Conservation (phyloP, 2,888 invertebrate genomes). For the Leptinotarsa juncta region DNA sequence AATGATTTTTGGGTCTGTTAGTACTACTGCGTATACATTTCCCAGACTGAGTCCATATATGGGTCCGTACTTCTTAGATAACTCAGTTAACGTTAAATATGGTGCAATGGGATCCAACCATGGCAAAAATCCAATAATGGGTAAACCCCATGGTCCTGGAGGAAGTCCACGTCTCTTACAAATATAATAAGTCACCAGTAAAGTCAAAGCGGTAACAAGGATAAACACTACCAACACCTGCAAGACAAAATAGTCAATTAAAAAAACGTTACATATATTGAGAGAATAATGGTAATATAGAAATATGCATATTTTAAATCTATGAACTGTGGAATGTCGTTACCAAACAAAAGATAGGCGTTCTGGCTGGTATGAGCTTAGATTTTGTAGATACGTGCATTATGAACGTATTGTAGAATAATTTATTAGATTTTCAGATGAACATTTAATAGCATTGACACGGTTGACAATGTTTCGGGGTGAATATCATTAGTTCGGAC, state of each 20-base stretch:
- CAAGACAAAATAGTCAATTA: slow-evolving; percentile 31
- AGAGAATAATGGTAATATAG: no score
- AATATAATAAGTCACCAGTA: slow-evolving; percentile 38
- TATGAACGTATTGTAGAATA: no score
- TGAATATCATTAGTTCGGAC: no score
- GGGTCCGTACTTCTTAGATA: slow-evolving; percentile 78
- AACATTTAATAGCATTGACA: no score
- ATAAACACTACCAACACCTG: slow-evolving; percentile 48
- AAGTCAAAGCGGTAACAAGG: slow-evolving; percentile 33
- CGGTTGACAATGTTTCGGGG: no score
- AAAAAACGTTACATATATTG: no score
- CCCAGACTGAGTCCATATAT: slow-evolving; percentile 83
- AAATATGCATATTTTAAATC: no score
- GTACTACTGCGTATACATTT: slow-evolving; percentile 78
- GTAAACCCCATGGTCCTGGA: slow-evolving; percentile 84
- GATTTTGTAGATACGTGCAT: no score
- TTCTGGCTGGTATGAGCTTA: no score
- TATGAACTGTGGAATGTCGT: no score
- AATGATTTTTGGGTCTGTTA: slow-evolving; percentile 80
- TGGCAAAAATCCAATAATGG: slow-evolving; percentile 83
- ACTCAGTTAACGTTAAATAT: slow-evolving; percentile 75
- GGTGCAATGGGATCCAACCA: slow-evolving; percentile 78
- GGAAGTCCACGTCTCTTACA: slow-evolving; percentile 67
- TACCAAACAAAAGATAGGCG: no score
- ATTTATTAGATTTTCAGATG: no score